Evolutionary conservation across 2,113 vertebrate genomes (phyloP).

Genomic region (Platichthys flesus): DNA sequence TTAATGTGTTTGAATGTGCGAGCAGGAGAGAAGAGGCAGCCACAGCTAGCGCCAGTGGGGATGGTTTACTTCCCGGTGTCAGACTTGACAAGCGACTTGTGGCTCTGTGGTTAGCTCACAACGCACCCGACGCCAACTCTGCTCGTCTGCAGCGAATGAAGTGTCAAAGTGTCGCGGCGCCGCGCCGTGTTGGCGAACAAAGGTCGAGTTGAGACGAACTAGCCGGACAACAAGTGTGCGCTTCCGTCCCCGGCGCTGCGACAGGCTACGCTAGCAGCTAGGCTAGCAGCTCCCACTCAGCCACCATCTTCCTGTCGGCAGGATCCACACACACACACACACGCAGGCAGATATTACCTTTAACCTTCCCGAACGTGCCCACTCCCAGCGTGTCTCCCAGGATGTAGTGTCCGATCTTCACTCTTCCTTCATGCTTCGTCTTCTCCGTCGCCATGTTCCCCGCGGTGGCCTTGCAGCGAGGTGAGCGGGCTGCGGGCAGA

Average conservation of each 20-base stretch:
- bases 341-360: constrained; percentile 80
- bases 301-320: constrained; percentile 51
- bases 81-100: constrained; percentile 64
- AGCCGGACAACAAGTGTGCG: constrained; percentile 59
- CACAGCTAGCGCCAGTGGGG: neutral
- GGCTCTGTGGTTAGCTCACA: constrained; percentile 54
- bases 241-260: constrained; percentile 36
- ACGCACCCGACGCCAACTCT: constrained; percentile 24
- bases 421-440: constrained; percentile 94
- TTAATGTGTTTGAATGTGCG: neutral
- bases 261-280: constrained; percentile 59
- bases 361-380: constrained; percentile 97
- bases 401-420: constrained; percentile 97
- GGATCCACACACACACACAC: constrained; percentile 3
- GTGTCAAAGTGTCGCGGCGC: neutral
- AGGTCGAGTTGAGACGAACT: neutral
- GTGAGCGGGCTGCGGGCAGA: constrained; percentile 59
- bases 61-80: constrained; percentile 62
- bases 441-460: constrained; percentile 97
- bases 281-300: constrained; percentile 42
- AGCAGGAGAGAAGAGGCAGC: neutral
- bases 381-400: constrained; percentile 96
- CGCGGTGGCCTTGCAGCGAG: constrained; percentile 85
- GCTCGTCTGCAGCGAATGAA: neutral
- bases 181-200: neutral